Base-by-base conservation (phyloP, 1,140 invertebrate species). In the Araneus ventricosus region DNA sequence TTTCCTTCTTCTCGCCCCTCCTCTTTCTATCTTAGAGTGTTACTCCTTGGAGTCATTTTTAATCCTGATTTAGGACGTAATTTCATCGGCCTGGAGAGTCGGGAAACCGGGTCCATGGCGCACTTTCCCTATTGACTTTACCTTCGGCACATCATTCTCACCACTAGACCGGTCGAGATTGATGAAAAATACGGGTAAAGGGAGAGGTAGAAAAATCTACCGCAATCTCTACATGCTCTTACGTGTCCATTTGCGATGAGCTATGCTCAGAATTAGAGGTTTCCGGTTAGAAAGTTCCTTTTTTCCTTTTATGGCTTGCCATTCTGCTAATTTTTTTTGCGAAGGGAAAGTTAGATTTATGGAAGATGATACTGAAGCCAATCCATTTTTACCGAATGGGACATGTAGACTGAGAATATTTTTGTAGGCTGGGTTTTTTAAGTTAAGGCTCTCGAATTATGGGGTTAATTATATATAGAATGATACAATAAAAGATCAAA, bases 61-160 rank as follows among this genome's bases (percentile, higher is more conserved):
- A 92, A 92, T 92, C 90, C 90, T 92, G 90, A 92, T 92, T 92
- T 92, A 92, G 90, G 90, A 82, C 82, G 90, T 86, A 85, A 92
- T 92, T 92, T 92, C 90, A 92, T 92, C 90, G 82, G 52, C 37
- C 59, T 61, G 59, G 79, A 52, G 90, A 85, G 37, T 37, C 70
- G 88, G 45, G 52, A 39, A 87, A 87, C 85, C 57, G 37, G 41
- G 22, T 70, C 45, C 63, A n/a, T 22, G 75, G 30, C 41, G 90
- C 82, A 92, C 90, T 92, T 92, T 85, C 30, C 82, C 61, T 80
- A 92, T 92, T 92, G 90, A 92, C 90, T 70, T 41, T 30, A 37
- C 79, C 89, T 82, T 92, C 90, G 80, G 57, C 90, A 92, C 90
- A 70, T 92, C 90, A 92, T 92, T 92, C 90, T 34, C 52, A 34